Percentiles rank a stretch among this genome's conserved stretches.
Evolutionary conservation across 92 coral and sea anemone genomes (phyloP).

Genomic region (Zoanthus gigantus): DNA sequence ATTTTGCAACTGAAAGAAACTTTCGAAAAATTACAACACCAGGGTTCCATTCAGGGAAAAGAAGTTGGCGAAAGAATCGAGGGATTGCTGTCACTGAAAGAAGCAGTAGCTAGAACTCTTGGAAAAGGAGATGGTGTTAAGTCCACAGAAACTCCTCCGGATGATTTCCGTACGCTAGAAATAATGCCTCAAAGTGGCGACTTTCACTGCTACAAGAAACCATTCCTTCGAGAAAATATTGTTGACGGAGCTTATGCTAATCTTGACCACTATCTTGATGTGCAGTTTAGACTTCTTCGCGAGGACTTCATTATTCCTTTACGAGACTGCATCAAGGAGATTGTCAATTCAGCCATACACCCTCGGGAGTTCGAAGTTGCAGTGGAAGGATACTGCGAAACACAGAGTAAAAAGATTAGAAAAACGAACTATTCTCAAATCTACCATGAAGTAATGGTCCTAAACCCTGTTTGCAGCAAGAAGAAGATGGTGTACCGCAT

Average conservation of each 20-base stretch:
- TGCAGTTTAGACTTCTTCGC: slow-evolving; percentile 87
- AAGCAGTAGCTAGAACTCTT: slow-evolving; percentile 47
- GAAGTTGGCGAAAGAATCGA: slow-evolving; percentile 60
- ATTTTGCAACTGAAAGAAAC: slow-evolving; percentile 67
- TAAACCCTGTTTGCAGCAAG: slow-evolving; percentile 65
- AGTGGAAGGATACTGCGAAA: background rate
- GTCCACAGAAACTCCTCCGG: slow-evolving; percentile 67
- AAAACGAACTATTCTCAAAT: slow-evolving; percentile 44
- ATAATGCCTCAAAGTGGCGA: slow-evolving; percentile 80
- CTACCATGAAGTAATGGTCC: slow-evolving; percentile 70
- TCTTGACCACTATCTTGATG: slow-evolving; percentile 91
- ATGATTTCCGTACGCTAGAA: slow-evolving; percentile 73
- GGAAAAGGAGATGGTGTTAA: slow-evolving; percentile 29
- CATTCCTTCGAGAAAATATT: slow-evolving; percentile 86
- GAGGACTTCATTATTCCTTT: slow-evolving; percentile 85
- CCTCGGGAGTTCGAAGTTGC: slow-evolving; percentile 38
- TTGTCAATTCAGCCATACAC: slow-evolving; percentile 24
- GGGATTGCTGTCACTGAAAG: slow-evolving; percentile 46
- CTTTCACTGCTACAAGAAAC: slow-evolving; percentile 58
- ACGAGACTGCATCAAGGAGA: slow-evolving; percentile 69
- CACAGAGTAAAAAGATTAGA: slow-evolving; percentile 7
- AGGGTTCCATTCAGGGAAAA: slow-evolving; percentile 15
- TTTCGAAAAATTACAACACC: slow-evolving; percentile 30
- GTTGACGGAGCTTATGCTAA: slow-evolving; percentile 63
- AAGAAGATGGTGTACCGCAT: slow-evolving; percentile 74